These are phyloP conservation scores for Ophraella communa DNA, from an alignment of 2,888 invertebrate genomes.

Conservation along the genomic window DNA sequence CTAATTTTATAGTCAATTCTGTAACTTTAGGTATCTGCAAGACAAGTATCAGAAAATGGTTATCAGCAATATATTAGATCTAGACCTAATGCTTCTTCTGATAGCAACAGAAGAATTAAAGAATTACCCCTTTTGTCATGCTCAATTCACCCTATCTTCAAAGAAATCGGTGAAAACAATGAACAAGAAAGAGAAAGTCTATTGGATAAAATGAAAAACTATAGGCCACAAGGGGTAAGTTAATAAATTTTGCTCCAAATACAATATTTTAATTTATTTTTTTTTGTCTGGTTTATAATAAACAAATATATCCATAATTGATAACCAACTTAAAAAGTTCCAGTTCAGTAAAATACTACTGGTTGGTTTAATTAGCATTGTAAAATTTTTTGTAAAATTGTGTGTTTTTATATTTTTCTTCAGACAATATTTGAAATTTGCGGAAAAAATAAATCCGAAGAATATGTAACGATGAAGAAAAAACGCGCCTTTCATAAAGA, in stretches of 20 bases:
- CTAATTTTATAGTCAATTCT: no score
- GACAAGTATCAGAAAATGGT: slow-evolving; percentile 83
- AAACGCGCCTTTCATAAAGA: slow-evolving; percentile 79
- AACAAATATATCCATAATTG: no score
- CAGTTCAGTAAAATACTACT: no score
- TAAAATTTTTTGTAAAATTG: no score
- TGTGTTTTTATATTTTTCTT: slow-evolving; percentile 45
- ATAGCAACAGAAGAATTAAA: slow-evolving; percentile 88
- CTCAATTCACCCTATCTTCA: slow-evolving; percentile 71
- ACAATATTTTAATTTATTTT: no score
- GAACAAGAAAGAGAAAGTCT: slow-evolving; percentile 61
- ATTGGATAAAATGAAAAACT: slow-evolving; percentile 74
- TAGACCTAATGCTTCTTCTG: slow-evolving; percentile 86
- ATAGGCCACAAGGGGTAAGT: slow-evolving; percentile 75
- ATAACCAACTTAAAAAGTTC: no score
- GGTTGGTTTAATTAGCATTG: no score
- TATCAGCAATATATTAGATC: slow-evolving; percentile 90
- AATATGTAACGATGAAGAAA: slow-evolving; percentile 84
- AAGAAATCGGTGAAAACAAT: slow-evolving; percentile 50
- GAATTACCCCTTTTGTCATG: slow-evolving; percentile 65
- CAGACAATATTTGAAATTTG: slow-evolving; percentile 95
- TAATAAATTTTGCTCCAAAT: no score
- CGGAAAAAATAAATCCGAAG: slow-evolving; percentile 77
- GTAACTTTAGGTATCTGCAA: slow-evolving; percentile 64
- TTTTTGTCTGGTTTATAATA: no score